Percentiles rank a stretch among this genome's conserved stretches.
phyloP scores from a whole-genome alignment of 2,113 vertebrate species.

The Rhinichthys klamathensis region DNA sequence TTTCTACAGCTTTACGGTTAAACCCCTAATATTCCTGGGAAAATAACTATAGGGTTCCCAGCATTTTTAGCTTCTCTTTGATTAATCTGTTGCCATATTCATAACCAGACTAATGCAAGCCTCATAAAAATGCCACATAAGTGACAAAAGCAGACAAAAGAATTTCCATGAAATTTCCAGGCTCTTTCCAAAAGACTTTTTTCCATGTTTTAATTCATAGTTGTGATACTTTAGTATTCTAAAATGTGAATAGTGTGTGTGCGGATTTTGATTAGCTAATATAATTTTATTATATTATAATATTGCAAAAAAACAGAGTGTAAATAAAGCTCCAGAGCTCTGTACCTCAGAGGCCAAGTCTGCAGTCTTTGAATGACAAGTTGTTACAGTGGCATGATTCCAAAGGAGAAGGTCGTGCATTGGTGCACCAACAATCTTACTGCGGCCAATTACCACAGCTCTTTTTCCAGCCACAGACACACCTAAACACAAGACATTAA shows the following conservation, averaged over 20 bases:
- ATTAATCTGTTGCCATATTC: too few species aligned
- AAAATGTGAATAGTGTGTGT: background rate
- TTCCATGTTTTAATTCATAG: background rate
- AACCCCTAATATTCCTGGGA: too few species aligned
- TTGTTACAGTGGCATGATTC: conserved; percentile 95
- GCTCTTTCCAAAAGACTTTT: too few species aligned
- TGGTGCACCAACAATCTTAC: conserved; percentile 96
- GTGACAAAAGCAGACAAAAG: too few species aligned
- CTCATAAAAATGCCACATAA: too few species aligned
- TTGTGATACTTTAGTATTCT: background rate
- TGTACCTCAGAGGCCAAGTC: conserved; percentile 87
- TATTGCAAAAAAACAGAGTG: background rate
- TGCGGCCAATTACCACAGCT: conserved; percentile 93
- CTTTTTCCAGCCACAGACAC: conserved; percentile 87
- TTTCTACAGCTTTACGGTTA: too few species aligned
- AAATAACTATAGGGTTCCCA: too few species aligned
- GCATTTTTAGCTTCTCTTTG: too few species aligned
- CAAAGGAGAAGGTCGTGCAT: conserved; percentile 97
- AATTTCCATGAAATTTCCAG: too few species aligned
- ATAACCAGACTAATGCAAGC: too few species aligned
- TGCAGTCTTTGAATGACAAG: conserved; percentile 92
- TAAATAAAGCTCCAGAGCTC: background rate
- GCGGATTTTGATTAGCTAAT: background rate
- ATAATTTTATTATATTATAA: background rate
- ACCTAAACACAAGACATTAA: conserved; percentile 71